These are phyloP conservation scores for Pyrgilauda ruficollis DNA, from an alignment of 2,113 vertebrate species.

Conservation along the genomic window DNA sequence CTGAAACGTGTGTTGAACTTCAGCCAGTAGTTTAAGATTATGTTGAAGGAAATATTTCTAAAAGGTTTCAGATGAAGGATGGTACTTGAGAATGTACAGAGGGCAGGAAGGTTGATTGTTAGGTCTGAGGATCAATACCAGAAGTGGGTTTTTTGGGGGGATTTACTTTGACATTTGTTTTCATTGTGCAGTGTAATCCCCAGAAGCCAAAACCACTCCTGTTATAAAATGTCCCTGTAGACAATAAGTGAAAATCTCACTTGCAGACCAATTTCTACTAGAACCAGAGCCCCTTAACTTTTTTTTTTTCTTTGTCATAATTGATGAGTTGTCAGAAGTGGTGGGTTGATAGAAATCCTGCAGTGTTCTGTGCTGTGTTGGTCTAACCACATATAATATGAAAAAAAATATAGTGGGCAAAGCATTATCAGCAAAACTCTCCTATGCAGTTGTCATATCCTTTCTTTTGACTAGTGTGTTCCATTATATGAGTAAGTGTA, in stretches of 20 bases:
- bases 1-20: conserved; percentile 51
- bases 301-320: conserved; percentile 4
- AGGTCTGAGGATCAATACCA: conserved; percentile 49
- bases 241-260: conserved; percentile 40
- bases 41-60: conserved; percentile 49
- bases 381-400: background rate
- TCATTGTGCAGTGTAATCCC: conserved; percentile 54
- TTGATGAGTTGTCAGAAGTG: conserved; percentile 21
- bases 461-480: background rate
- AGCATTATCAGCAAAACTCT: background rate
- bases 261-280: conserved; percentile 49
- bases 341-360: background rate
- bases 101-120: conserved; percentile 19
- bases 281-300: background rate
- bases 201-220: conserved; percentile 40
- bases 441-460: background rate
- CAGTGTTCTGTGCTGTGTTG: background rate
- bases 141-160: conserved; percentile 42
- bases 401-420: background rate
- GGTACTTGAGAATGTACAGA: conserved; percentile 37
- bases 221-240: conserved; percentile 27
- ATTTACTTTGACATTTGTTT: conserved; percentile 68
- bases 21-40: conserved; percentile 55
- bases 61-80: conserved; percentile 61
- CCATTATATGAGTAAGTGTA: background rate